Conservation (phyloP, 2,113 vertebrate species). For the Pollachius pollachius region DNA sequence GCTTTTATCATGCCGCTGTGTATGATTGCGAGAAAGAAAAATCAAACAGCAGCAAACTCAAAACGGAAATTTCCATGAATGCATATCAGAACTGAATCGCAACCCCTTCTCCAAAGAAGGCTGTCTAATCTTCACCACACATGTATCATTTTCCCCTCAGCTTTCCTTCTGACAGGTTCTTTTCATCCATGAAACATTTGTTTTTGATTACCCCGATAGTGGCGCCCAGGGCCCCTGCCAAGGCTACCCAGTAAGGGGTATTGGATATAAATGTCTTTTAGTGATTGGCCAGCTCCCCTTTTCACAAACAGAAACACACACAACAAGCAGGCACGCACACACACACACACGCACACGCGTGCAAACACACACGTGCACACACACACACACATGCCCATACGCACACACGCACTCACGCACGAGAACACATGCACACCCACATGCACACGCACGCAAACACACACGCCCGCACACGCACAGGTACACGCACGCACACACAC, state of each 20-base stretch:
- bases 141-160: slow-evolving; percentile 14
- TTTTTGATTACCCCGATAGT: slow-evolving; percentile 44
- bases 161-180: slow-evolving; percentile 19
- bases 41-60: not conserved
- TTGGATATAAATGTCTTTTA: slow-evolving; percentile 78
- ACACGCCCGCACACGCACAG: too few relatives aligned
- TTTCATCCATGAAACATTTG: slow-evolving; percentile 41
- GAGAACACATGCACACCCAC: too few relatives aligned
- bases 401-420: too few relatives aligned
- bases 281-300: slow-evolving; percentile 56
- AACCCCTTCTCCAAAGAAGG: slow-evolving; percentile 16
- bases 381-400: too few relatives aligned
- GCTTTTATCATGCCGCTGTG: not conserved
- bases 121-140: slow-evolving; percentile 21
- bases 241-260: slow-evolving; percentile 64
- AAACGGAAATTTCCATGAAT: not conserved
- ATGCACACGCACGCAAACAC: too few relatives aligned
- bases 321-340: too few relatives aligned
- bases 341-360: too few relatives aligned
- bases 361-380: too few relatives aligned
- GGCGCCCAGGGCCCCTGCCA: slow-evolving; percentile 20
- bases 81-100: slow-evolving; percentile 15
- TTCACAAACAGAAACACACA: too few relatives aligned
- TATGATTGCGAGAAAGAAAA: not conserved
- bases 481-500: too few relatives aligned